These are phyloP conservation scores for Drosophila suzukii DNA, from an alignment of 1,140 invertebrate genomes.

Conservation along the genomic window DNA sequence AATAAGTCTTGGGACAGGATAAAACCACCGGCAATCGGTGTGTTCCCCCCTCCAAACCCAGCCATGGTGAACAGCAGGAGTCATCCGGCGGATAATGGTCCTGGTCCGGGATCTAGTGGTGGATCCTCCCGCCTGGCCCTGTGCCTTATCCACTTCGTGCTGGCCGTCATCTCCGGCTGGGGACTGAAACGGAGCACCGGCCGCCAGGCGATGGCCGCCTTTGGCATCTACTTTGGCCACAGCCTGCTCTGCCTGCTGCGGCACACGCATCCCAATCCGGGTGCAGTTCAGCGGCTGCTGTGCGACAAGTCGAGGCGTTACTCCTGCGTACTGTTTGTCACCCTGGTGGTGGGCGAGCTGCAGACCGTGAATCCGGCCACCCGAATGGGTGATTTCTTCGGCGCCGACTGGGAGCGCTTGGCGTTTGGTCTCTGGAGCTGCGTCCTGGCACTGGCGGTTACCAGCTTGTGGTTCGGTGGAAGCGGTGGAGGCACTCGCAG, in stretches of 20 bases:
- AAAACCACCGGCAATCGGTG: slow-evolving; percentile 4
- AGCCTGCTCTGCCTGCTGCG: slow-evolving; percentile 62
- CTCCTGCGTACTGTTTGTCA: slow-evolving; percentile 61
- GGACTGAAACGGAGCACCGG: slow-evolving; percentile 64
- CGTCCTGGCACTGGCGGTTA: slow-evolving; percentile 26
- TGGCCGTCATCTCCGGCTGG: slow-evolving; percentile 64
- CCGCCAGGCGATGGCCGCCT: slow-evolving; percentile 46
- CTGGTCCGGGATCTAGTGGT: neutral
- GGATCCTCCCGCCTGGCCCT: slow-evolving; percentile 55
- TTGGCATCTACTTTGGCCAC: slow-evolving; percentile 62
- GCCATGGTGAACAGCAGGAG: slow-evolving; percentile 2
- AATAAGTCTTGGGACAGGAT: neutral
- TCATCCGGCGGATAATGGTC: slow-evolving; percentile 11
- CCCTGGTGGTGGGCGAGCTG: slow-evolving; percentile 58
- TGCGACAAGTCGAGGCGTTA: slow-evolving; percentile 60
- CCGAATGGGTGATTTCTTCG: slow-evolving; percentile 13
- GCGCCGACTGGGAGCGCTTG: slow-evolving; percentile 45
- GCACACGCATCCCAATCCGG: slow-evolving; percentile 74
- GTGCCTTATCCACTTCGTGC: slow-evolving; percentile 62
- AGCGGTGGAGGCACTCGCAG: slow-evolving; percentile 12
- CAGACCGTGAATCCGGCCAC: slow-evolving; percentile 35
- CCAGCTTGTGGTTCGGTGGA: slow-evolving; percentile 32
- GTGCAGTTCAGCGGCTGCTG: slow-evolving; percentile 48
- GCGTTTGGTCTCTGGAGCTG: slow-evolving; percentile 42
- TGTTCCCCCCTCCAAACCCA: neutral